Evolutionary conservation across 2,113 vertebrate species (phyloP), one percentile per base, ranked within the genome.

Genomic region (Etheostoma cragini): DNA sequence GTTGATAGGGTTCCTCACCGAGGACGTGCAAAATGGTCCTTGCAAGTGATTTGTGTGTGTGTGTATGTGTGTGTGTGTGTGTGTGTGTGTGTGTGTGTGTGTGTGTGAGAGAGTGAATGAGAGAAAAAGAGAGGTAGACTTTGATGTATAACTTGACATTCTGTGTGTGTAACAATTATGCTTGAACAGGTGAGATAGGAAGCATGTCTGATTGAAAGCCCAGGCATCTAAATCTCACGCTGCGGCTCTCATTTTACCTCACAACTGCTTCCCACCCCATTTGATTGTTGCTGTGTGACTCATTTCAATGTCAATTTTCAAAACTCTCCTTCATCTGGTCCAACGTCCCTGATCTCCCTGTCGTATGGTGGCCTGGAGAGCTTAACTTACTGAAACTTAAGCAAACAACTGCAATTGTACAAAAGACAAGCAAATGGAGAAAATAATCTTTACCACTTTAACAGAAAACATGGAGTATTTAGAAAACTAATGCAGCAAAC

Each of bases 1-100:
- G 85, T 84, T 92, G 92, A 94, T 94, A 89, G 93, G 88, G 83
- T 92, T 91, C 87, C 86, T 89, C 86, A 89, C 71, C 1, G 89
- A 90, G 86, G 72, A 86, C 82, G 89, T 90, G 90, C 64, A 42
- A 89, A 90, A 89, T 71, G 87, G 88, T 88, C 82, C 85, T 21
- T 71, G 70, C 83, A 78, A 93, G 86, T 84, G 87, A 91, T 92
- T 91, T 92, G 84, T 58, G 74, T 68, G 46, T 42, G 62, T 81
- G 73, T 58, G 63, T 67, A 53, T 76, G 65, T n/a, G 62, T 82
- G 76, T 58, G 63, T 92, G 84, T 57, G 74, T 67, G 49, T 38
- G 62, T 82, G 76, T 58, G 63, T 67, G 57, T 92, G 84, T 58
- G 74, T 68, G 46, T 42, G 62, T 81, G 73, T 58, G 63, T 67